Conservation (phyloP, 1,140 invertebrate genomes). For the Nasonia giraulti region DNA sequence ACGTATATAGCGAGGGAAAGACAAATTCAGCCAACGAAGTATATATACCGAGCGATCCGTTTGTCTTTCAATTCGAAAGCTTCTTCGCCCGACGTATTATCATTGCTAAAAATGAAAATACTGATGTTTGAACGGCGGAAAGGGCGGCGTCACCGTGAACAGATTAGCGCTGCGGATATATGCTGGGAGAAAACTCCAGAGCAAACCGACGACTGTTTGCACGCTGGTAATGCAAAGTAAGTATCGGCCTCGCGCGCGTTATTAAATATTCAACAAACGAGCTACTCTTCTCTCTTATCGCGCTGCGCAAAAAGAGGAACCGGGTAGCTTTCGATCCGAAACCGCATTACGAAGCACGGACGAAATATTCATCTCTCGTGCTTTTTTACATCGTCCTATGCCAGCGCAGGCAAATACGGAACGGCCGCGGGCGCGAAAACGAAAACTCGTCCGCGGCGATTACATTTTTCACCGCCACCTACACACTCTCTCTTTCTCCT, state of each 20-base stretch:
- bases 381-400: not conserved
- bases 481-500: not conserved
- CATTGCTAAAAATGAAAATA: too few species aligned
- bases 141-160: too few species aligned
- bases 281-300: too few species aligned
- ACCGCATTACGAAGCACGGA: not conserved
- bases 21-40: not conserved
- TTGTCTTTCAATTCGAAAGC: conserved; percentile 1
- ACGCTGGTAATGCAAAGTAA: not conserved
- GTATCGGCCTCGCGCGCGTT: not conserved
- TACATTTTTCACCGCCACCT: not conserved
- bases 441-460: not conserved
- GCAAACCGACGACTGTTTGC: not conserved
- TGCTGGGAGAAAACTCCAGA: not conserved
- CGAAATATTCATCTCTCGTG: not conserved
- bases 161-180: not conserved
- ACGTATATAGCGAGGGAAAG: not conserved
- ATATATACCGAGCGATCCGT: not conserved
- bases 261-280: too few species aligned
- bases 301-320: too few species aligned
- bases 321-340: too few species aligned
- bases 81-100: not conserved
- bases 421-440: not conserved
- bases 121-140: too few species aligned
- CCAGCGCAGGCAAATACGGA: not conserved